Conservation (phyloP, 2,113 vertebrate species). For the Chionomys nivalis region DNA sequence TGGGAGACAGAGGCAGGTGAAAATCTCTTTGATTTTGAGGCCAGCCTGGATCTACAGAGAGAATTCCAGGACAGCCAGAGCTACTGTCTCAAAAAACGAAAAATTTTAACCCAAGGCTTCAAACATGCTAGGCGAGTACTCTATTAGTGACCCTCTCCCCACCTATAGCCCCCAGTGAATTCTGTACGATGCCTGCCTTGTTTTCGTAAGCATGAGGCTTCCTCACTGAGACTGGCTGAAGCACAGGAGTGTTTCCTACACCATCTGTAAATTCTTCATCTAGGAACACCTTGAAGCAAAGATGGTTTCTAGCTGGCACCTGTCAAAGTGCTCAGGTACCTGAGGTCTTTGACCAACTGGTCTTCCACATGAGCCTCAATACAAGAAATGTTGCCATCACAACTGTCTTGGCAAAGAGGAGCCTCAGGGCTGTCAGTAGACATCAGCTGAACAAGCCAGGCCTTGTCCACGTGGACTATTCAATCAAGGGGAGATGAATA, state of each 20-base stretch:
- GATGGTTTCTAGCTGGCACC: not conserved
- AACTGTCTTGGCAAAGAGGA: slow-evolving; percentile 47
- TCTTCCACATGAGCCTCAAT: not conserved
- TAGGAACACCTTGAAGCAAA: not conserved
- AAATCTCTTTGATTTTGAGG: not conserved
- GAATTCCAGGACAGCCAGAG: not conserved
- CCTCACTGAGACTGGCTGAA: not conserved
- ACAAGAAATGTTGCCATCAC: slow-evolving; percentile 47
- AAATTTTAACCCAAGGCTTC: not conserved
- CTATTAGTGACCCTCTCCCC: not conserved
- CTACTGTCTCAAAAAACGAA: not conserved
- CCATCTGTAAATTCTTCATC: not conserved
- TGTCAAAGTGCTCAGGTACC: not conserved
- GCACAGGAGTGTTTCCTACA: not conserved
- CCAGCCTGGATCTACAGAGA: not conserved
- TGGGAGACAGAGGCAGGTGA: not conserved
- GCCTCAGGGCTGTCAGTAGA: not conserved
- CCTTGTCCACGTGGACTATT: slow-evolving; percentile 62
- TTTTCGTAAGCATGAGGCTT: not conserved
- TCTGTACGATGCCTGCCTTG: not conserved
- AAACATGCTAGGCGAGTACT: not conserved
- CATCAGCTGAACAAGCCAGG: slow-evolving; percentile 32
- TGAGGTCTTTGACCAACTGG: not conserved
- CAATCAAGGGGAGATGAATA: slow-evolving; percentile 70
- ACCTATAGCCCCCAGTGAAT: not conserved